Evolutionary conservation across 2,113 vertebrate genomes (phyloP).

Genomic region (Camelus dromedarius): DNA sequence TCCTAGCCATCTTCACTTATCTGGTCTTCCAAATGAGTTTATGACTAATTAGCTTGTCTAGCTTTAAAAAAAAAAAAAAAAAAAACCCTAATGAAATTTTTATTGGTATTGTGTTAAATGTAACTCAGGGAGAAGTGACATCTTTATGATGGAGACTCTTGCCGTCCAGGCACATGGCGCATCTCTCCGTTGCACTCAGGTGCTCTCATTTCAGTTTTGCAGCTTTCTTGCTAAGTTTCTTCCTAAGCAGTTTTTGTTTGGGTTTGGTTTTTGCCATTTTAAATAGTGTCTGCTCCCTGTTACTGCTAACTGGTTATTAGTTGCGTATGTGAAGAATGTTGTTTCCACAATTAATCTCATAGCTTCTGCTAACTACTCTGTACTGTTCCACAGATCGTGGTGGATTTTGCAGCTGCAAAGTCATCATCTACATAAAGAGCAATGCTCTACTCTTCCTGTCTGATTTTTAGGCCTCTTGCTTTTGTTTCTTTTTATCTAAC

Average conservation of each 20-base stretch:
- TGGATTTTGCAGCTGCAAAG: not conserved
- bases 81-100: not conserved
- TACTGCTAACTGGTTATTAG: not conserved
- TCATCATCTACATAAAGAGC: not conserved
- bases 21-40: not conserved
- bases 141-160: not conserved
- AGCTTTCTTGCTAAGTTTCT: not conserved
- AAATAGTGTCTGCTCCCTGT: not conserved
- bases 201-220: not conserved
- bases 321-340: not conserved
- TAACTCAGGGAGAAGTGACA: not conserved
- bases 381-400: not conserved
- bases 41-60: not conserved
- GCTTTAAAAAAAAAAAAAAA: not conserved
- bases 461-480: not conserved
- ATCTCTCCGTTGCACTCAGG: too few species aligned
- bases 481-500: not conserved
- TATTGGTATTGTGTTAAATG: not conserved
- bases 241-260: not conserved
- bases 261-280: not conserved
- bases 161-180: not conserved
- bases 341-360: not conserved
- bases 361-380: not conserved
- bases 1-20: not conserved
- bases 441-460: not conserved